Conservation (phyloP, 2,113 vertebrate genomes). For the Rhizomys pruinosus region DNA sequence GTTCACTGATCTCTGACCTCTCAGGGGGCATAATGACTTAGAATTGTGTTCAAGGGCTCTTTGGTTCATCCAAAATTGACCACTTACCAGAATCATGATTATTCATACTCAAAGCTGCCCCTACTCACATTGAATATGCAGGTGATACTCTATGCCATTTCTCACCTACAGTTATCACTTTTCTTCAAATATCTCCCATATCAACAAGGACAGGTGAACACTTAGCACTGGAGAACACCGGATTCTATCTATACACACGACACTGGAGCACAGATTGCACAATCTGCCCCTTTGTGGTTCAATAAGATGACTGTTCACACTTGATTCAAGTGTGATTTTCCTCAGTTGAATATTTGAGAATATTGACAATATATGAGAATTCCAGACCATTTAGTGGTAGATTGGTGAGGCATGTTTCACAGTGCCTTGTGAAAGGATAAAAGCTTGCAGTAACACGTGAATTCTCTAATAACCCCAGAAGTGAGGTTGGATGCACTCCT, state of each 20-base stretch:
- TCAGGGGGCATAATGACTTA: not conserved
- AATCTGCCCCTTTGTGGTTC: constrained; percentile 33
- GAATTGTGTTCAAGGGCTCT: not conserved
- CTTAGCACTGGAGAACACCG: not conserved
- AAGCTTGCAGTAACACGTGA: constrained; percentile 6
- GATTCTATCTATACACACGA: not conserved
- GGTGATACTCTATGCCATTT: not conserved
- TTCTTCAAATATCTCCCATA: not conserved
- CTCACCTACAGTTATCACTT: not conserved
- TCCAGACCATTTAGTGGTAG: not conserved
- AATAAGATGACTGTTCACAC: constrained; percentile 55
- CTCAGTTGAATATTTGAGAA: constrained; percentile 51
- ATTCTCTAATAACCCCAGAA: constrained; percentile 28
- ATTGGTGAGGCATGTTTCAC: not conserved
- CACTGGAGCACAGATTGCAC: not conserved
- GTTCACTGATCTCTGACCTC: not conserved
- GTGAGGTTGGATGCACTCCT: constrained; percentile 56
- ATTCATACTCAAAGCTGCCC: not conserved
- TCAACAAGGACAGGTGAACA: not conserved
- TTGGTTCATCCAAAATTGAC: not conserved
- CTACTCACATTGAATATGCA: not conserved
- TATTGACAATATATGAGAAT: too few species aligned
- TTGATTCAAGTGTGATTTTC: constrained; percentile 52
- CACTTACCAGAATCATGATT: not conserved
- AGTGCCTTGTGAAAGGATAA: not conserved